These are phyloP conservation scores for Genyomyrus donnyi DNA, from an alignment of 2,113 vertebrate species.

Conservation along the genomic window DNA sequence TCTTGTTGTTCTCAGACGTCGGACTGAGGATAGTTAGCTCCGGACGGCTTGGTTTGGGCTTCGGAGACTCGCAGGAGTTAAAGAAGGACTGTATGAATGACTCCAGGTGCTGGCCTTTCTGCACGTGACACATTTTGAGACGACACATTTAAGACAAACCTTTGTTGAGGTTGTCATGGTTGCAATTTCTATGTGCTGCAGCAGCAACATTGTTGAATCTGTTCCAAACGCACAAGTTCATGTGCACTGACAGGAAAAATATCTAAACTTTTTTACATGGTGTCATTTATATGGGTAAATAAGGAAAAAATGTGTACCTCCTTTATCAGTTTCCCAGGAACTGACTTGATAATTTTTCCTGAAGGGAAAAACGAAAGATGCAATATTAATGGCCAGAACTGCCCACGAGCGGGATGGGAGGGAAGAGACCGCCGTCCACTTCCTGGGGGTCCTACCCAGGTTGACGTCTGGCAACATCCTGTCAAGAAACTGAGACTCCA, in stretches of 20 bases:
- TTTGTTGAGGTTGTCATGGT: neutral
- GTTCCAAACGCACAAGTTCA: neutral
- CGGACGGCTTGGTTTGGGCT: constrained; percentile 90
- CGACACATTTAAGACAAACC: neutral
- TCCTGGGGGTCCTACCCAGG: constrained; percentile 67
- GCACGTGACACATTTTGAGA: constrained; percentile 28
- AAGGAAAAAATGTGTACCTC: constrained; percentile 62
- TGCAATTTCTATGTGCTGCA: neutral
- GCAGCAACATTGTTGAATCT: neutral
- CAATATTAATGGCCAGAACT: neutral
- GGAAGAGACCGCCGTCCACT: neutral
- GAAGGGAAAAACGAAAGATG: constrained; percentile 40
- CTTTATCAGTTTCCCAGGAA: constrained; percentile 95
- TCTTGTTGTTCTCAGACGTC: constrained; percentile 93
- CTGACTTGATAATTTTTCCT: constrained; percentile 98
- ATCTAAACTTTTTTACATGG: neutral
- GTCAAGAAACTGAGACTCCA: constrained; percentile 94
- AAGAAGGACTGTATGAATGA: constrained; percentile 94
- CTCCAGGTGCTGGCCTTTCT: constrained; percentile 97
- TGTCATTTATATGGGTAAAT: neutral
- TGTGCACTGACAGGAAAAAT: neutral
- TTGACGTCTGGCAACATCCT: constrained; percentile 96
- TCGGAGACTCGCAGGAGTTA: constrained; percentile 93
- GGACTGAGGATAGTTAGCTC: constrained; percentile 94
- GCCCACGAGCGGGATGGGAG: neutral